Evolutionary conservation across 2,113 vertebrate genomes (phyloP), one percentile per base, ranked within the genome.

Genomic region (Macroglossus sobrinus): DNA sequence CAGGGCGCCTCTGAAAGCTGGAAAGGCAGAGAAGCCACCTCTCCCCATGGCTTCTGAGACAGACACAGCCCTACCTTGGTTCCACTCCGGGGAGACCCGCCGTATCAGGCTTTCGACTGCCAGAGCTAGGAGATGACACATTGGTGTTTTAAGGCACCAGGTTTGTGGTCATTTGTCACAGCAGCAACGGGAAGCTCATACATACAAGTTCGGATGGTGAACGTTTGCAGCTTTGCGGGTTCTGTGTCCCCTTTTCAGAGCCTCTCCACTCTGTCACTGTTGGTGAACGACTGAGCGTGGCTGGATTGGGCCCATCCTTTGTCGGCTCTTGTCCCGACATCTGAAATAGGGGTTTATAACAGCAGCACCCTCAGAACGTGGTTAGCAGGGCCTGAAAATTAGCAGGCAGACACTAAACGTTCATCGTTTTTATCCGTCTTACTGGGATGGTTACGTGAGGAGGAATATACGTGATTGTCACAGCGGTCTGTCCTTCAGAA

Each of bases 391-490:
- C 74, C 68, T n/a, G 15, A 78, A 79, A 95, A 50, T n/a, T 10
- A 50, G 76, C 33, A 16, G 47, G 43, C 7, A 3, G 35, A 68
- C 40, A 13, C 11, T 6, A 12, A 21, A 15, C 4, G 30, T 38
- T 30, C 28, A 2, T 19, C 16, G 30, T 43, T 69, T 47, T 50
- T 24, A 22, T 59, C 69, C 30, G 4, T 33, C 7, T 4, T 13
- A 3, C 1, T 2, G 24, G 0, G 0, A 10, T 7, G 24, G 71
- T 9, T 50, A 10, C 0, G 3, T 1, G 28, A 85, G 24, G 55
- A 89, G 16, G 43, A n/a, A 21, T 1, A 2, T 0, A 5, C 16
- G 22, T 35, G 80, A 9, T 30, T 86, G 53, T 89, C 18, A 30
- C 33, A 33, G 80, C 5, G 9, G 38, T 66, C 47, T 18, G 3